Conservation (phyloP, 2,797 vertebrate genomes). For the Mergus octosetaceus region DNA sequence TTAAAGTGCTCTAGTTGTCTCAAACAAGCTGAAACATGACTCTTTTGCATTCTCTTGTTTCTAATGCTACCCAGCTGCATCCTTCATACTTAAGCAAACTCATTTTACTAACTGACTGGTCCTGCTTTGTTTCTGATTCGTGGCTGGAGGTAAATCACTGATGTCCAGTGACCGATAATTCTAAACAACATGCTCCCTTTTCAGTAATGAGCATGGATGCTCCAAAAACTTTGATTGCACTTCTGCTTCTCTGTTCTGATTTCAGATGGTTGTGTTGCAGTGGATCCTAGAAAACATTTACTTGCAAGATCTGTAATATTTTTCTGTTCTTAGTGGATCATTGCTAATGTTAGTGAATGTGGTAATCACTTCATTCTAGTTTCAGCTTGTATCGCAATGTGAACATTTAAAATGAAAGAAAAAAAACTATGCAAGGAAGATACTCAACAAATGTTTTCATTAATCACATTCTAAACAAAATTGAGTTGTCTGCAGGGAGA, state of each 20-base stretch:
- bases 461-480: not conserved
- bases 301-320: not conserved
- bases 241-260: not conserved
- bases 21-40: not conserved
- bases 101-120: not conserved
- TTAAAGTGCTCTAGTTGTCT: not conserved
- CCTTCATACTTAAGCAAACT: not conserved
- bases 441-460: not conserved
- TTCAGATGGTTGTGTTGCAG: not conserved
- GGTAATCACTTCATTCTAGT: not conserved
- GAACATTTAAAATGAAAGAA: not conserved
- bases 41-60: not conserved
- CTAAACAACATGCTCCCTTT: not conserved
- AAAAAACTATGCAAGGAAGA: not conserved
- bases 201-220: not conserved
- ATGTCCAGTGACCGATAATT: not conserved
- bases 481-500: not conserved
- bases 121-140: not conserved
- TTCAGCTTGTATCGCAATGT: not conserved
- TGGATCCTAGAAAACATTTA: not conserved
- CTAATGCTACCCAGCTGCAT: not conserved
- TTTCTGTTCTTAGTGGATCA: not conserved
- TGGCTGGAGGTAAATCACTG: not conserved
- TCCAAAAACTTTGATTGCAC: not conserved
- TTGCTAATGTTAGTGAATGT: not conserved